phyloP scores from a whole-genome alignment of 2,113 vertebrate species.

The Thomomys bottae region DNA sequence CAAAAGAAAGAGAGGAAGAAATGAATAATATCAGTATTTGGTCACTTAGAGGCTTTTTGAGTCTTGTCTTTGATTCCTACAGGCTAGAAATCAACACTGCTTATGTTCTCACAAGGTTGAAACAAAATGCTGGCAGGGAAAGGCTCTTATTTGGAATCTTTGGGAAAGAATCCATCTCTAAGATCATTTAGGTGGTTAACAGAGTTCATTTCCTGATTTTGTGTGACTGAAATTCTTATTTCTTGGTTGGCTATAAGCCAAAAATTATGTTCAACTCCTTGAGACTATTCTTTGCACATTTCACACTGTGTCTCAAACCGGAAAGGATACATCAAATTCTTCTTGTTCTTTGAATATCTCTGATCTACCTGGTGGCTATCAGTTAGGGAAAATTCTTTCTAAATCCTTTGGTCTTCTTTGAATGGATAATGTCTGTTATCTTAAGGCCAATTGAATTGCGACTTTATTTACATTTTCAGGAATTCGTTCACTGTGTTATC shows the following conservation, averaged over 20 bases:
- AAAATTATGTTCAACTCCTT: neutral
- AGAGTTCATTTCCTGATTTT: neutral
- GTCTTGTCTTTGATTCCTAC: neutral
- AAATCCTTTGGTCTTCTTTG: neutral
- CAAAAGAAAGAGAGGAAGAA: neutral
- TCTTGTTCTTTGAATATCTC: neutral
- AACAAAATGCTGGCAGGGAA: neutral
- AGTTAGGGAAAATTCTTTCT: neutral
- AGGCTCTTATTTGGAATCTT: neutral
- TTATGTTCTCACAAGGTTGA: neutral
- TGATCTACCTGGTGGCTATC: neutral
- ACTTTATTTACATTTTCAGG: neutral
- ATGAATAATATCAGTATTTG: neutral
- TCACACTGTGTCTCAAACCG: neutral
- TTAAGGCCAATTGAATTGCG: neutral
- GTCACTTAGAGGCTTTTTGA: neutral
- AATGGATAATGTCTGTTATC: neutral
- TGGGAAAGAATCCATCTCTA: neutral
- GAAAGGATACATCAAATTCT: neutral
- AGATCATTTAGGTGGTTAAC: neutral
- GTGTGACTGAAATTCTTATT: neutral
- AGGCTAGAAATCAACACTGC: too few species aligned
- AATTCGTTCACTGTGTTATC: neutral
- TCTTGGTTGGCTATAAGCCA: neutral
- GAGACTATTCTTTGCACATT: neutral